Evolutionary conservation across 2,888 invertebrate genomes (phyloP).

Genomic region (Resseliella maxima): DNA sequence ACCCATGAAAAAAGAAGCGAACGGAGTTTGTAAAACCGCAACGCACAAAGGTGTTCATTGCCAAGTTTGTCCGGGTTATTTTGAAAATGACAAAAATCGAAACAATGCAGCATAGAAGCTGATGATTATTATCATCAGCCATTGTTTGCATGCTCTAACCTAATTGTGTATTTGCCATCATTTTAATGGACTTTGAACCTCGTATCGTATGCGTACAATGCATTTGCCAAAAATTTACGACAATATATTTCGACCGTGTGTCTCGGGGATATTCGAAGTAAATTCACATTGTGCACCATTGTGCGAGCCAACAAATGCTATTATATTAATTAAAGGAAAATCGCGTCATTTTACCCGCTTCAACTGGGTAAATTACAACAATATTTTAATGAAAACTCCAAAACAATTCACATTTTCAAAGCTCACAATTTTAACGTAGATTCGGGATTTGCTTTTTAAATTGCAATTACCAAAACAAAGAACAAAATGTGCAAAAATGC

Average conservation of each 20-base stretch:
- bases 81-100: slow-evolving; percentile 2
- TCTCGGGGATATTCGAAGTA: neutral
- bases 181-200: slow-evolving; percentile 4
- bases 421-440: no score
- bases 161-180: slow-evolving; percentile 30
- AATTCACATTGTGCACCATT: no score
- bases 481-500: no score
- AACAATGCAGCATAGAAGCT: slow-evolving; percentile 15
- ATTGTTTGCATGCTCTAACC: slow-evolving; percentile 29
- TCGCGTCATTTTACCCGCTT: neutral
- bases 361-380: neutral
- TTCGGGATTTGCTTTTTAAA: no score
- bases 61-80: neutral
- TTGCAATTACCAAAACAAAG: no score
- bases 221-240: neutral
- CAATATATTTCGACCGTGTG: neutral
- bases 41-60: slow-evolving; percentile 32
- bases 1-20: neutral
- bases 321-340: neutral
- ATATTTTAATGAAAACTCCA: no score
- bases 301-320: neutral
- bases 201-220: neutral
- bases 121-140: slow-evolving; percentile 14
- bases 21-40: neutral
- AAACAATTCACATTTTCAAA: no score